Evolutionary conservation across 2,888 invertebrate species (phyloP).

Genomic region (Lasius platythorax): DNA sequence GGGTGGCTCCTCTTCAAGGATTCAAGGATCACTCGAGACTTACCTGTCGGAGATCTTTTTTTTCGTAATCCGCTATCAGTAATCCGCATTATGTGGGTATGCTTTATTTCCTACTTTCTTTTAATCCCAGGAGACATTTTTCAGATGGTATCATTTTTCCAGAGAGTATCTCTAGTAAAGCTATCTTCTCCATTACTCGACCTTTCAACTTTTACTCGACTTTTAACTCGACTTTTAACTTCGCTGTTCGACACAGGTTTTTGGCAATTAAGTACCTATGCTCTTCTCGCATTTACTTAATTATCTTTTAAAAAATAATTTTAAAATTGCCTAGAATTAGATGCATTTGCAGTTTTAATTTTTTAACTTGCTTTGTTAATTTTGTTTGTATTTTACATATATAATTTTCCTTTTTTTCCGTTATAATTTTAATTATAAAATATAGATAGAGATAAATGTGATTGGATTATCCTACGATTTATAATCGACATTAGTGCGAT

Average conservation of each 20-base stretch:
- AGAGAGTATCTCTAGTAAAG: background rate
- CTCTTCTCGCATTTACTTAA: background rate
- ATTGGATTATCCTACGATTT: background rate
- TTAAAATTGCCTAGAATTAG: background rate
- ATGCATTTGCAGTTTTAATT: background rate
- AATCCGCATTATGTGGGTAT: constrained; percentile 2
- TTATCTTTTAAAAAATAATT: background rate
- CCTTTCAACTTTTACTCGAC: constrained; percentile 18
- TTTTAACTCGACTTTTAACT: background rate
- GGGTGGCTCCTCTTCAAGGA: background rate
- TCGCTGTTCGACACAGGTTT: background rate
- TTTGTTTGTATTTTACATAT: background rate
- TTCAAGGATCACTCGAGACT: constrained; percentile 27
- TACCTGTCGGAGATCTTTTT: constrained; percentile 59
- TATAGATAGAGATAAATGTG: background rate
- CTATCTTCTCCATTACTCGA: background rate
- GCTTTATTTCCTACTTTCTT: background rate
- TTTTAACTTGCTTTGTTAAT: background rate
- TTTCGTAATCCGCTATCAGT: background rate
- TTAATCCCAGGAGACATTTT: background rate
- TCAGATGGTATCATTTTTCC: background rate
- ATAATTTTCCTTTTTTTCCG: background rate
- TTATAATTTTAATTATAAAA: background rate
- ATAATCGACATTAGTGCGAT: background rate
- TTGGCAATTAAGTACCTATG: background rate